These are phyloP conservation scores for Mola mola DNA, from an alignment of 2,113 vertebrate species.

Conservation along the genomic window DNA sequence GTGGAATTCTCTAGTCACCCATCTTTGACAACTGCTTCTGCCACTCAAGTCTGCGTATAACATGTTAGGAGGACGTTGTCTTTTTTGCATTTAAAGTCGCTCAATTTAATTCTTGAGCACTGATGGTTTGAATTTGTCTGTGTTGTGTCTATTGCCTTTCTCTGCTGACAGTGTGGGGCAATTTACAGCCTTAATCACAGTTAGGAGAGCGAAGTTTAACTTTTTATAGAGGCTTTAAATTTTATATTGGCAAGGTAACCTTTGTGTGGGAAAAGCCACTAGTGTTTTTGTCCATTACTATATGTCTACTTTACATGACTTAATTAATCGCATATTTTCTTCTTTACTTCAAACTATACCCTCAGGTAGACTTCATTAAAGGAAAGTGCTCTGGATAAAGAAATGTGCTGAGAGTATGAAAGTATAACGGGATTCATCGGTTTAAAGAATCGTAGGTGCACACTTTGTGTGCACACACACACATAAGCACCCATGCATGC, in stretches of 20 bases:
- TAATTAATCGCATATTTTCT: conserved; percentile 1
- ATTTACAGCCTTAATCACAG: too few species aligned
- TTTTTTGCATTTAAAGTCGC: conserved; percentile 52
- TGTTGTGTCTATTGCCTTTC: conserved; percentile 9
- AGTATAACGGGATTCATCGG: conserved; percentile 78
- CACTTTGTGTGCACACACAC: not conserved
- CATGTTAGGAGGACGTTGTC: conserved; percentile 52
- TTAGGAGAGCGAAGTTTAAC: too few species aligned
- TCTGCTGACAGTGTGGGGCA: conserved; percentile 10
- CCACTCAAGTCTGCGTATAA: conserved; percentile 67
- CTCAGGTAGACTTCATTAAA: conserved; percentile 75
- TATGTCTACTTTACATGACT: too few species aligned
- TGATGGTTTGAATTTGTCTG: conserved; percentile 28
- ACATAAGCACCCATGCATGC: not conserved
- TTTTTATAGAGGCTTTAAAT: too few species aligned
- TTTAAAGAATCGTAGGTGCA: conserved; percentile 69
- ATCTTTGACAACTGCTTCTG: conserved; percentile 49
- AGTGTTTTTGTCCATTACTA: too few species aligned
- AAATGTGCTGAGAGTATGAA: conserved; percentile 64
- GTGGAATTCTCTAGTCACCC: conserved; percentile 5
- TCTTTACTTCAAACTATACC: conserved; percentile 40
- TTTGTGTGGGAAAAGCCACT: too few species aligned
- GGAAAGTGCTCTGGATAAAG: conserved; percentile 64
- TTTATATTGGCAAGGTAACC: too few species aligned
- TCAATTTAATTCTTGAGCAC: conserved; percentile 30